phyloP scores from a whole-genome alignment of 2,888 invertebrate species.

The Lamellibrachia columna region DNA sequence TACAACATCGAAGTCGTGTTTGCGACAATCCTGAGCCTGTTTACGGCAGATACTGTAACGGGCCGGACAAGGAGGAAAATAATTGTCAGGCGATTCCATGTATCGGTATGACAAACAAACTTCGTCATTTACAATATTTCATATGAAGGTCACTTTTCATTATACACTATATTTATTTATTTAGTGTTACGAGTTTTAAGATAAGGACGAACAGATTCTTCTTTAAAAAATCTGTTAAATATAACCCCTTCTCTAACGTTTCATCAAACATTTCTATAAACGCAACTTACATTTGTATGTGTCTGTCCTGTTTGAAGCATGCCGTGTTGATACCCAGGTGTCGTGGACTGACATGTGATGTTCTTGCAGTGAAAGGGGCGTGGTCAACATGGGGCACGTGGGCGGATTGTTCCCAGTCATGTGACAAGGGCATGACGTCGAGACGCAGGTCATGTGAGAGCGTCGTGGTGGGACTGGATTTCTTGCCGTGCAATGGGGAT shows the following conservation, averaged over 20 bases:
- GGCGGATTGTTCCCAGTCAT: background rate
- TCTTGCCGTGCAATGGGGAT: slow-evolving; percentile 26
- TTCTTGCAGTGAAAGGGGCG: background rate
- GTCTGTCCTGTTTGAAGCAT: background rate
- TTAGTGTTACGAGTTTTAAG: background rate
- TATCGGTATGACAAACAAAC: background rate
- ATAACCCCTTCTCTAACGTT: background rate
- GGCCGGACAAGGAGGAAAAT: background rate
- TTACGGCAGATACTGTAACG: background rate
- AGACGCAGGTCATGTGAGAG: background rate
- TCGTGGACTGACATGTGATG: background rate
- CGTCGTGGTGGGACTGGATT: background rate
- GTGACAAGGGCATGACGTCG: slow-evolving; percentile 3
- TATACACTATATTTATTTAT: background rate
- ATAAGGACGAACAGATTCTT: background rate
- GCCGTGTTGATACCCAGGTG: background rate
- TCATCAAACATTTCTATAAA: slow-evolving; percentile 14
- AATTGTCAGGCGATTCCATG: background rate
- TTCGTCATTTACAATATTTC: background rate
- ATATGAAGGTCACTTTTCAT: background rate
- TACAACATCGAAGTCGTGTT: slow-evolving; percentile 10
- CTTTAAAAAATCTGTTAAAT: background rate
- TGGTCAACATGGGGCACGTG: background rate
- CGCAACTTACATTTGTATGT: background rate
- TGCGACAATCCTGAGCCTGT: slow-evolving; percentile 24